phyloP scores from a whole-genome alignment of 2,888 invertebrate species.

The Leucania comma region DNA sequence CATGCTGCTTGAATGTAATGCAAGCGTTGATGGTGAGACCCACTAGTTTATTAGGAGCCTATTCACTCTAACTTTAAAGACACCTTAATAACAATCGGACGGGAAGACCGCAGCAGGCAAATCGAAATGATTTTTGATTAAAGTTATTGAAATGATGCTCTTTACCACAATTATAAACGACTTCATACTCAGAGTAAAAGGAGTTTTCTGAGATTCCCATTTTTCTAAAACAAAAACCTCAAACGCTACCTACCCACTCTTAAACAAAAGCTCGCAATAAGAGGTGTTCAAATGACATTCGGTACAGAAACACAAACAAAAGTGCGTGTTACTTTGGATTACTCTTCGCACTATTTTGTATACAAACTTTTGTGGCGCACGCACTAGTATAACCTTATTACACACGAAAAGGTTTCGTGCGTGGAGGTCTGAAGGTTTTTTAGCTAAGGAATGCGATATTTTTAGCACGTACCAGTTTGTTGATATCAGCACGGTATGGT shows the following conservation, averaged over 20 bases:
- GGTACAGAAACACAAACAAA: conserved; percentile 40
- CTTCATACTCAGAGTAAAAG: no score
- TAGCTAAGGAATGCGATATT: conserved; percentile 15
- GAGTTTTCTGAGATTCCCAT: no score
- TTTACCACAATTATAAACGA: no score
- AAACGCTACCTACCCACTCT: not conserved
- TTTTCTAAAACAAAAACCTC: no score
- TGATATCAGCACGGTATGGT: not conserved
- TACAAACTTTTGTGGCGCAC: conserved; percentile 45
- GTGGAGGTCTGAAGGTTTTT: conserved; percentile 26
- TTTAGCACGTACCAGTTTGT: not conserved
- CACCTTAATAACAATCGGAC: no score
- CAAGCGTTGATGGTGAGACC: no score
- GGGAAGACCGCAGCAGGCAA: no score
- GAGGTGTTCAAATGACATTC: conserved; percentile 23
- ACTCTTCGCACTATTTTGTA: conserved; percentile 45
- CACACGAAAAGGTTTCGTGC: conserved; percentile 41
- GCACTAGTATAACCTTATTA: conserved; percentile 41
- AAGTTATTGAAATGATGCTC: no score
- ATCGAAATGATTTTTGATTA: no score
- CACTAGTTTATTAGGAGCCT: no score
- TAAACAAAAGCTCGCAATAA: conserved; percentile 15
- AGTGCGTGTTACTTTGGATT: conserved; percentile 55
- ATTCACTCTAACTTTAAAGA: no score
- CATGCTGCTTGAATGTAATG: no score